Percentiles rank a stretch among this genome's conserved stretches.
phyloP scores from a whole-genome alignment of 2,797 vertebrate genomes.

The Takifugu ocellatus region DNA sequence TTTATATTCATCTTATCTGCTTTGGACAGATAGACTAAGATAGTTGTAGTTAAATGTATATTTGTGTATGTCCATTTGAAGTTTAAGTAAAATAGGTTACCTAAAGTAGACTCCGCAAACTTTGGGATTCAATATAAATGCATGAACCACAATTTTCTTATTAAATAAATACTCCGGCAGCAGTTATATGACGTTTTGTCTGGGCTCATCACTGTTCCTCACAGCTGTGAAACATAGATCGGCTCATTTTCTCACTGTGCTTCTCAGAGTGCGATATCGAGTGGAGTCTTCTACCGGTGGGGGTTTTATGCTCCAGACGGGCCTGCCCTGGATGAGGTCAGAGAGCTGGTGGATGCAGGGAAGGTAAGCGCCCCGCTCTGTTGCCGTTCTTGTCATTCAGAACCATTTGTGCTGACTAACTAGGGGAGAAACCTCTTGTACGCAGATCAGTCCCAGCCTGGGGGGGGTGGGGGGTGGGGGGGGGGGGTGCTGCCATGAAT shows the following conservation, averaged over 20 bases:
- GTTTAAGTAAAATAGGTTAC: too few relatives aligned
- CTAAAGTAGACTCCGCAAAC: too few relatives aligned
- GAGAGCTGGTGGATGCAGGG: constrained; percentile 80
- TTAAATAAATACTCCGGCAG: too few relatives aligned
- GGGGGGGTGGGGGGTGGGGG: not conserved
- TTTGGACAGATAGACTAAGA: not conserved
- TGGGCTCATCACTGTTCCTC: not conserved
- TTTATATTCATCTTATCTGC: not conserved
- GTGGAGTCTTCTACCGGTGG: constrained; percentile 91
- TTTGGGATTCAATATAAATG: too few relatives aligned
- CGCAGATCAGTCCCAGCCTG: constrained; percentile 19
- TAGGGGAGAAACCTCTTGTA: constrained; percentile 23
- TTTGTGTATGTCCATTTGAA: too few relatives aligned
- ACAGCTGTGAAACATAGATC: not conserved
- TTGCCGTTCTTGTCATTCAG: constrained; percentile 16
- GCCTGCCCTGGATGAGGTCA: constrained; percentile 81
- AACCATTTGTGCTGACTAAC: constrained; percentile 3
- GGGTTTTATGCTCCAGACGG: constrained; percentile 87
- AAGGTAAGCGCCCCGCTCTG: constrained; percentile 69
- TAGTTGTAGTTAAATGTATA: too few relatives aligned
- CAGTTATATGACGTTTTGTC: too few relatives aligned
- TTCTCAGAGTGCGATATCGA: constrained; percentile 79
- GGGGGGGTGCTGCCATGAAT: constrained; percentile 7
- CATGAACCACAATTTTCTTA: too few relatives aligned
- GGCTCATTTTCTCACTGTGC: constrained; percentile 8